These are phyloP conservation scores for Thymelicus lineola DNA, from an alignment of 2,888 invertebrate species.

Conservation along the genomic window DNA sequence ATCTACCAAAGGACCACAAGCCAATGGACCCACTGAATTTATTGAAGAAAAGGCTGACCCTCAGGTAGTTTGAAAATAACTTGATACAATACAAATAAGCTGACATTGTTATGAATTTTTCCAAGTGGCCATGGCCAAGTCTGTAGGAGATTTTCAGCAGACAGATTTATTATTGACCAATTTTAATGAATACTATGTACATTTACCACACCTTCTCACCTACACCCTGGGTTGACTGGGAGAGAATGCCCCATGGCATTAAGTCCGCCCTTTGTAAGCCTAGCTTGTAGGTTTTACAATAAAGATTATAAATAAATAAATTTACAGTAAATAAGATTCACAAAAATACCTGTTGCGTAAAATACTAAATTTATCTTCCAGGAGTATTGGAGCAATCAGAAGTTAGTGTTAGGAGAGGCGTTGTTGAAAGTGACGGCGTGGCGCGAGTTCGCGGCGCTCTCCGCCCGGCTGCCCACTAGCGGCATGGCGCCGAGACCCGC, in stretches of 20 bases:
- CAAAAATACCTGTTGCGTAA: background rate
- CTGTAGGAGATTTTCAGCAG: too few species aligned
- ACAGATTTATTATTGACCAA: too few species aligned
- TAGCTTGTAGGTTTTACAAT: too few species aligned
- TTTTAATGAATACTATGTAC: too few species aligned
- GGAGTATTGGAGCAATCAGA: conserved; percentile 92
- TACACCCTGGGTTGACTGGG: too few species aligned
- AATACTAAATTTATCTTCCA: conserved; percentile 43
- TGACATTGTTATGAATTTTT: background rate
- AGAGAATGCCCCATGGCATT: too few species aligned
- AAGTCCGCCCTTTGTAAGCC: too few species aligned
- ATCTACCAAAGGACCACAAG: conserved; percentile 91
- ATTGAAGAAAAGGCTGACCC: conserved; percentile 89
- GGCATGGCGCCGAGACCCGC: conserved; percentile 92
- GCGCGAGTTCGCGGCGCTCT: conserved; percentile 92
- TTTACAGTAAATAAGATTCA: too few species aligned
- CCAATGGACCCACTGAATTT: conserved; percentile 87
- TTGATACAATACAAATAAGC: background rate
- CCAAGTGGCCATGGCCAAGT: background rate
- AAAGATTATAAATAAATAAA: too few species aligned
- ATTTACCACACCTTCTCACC: too few species aligned
- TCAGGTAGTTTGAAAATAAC: conserved; percentile 73
- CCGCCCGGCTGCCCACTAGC: conserved; percentile 93
- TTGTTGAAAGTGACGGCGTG: conserved; percentile 95
- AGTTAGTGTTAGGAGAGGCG: conserved; percentile 96